Evolutionary conservation across 53 echinoderm and acorn worm genomes (phyloP), one percentile per base, ranked within the genome.

Genomic region (Antedon mediterranea): DNA sequence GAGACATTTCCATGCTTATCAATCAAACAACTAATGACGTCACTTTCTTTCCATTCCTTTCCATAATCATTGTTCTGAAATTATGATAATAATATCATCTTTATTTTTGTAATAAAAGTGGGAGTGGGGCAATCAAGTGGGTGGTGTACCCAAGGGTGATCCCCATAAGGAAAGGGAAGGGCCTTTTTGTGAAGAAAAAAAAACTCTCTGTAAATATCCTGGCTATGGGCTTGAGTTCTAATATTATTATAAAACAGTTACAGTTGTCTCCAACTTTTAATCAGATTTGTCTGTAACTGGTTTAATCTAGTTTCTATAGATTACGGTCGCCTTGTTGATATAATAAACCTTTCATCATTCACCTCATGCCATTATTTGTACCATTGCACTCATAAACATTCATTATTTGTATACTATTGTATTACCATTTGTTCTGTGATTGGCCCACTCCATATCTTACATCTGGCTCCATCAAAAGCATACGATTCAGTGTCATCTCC

Each of bases 401-500:
- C n/a, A n/a, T n/a, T n/a, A n/a, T n/a, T n/a, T n/a, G n/a, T n/a
- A n/a, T n/a, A n/a, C n/a, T 70, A 33, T 1, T 29, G 18, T 42
- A 79, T 87, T 4, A 87, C 87, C 80, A 83, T 57, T 73, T 71
- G 79, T 57, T 87, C 90, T 33, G 85, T 84, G 78, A 90, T 72
- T 28, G 90, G 90, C 79, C 90, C 90, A 79, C 82, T 82, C 90
- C 90, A 90, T n/a, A 79, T 84, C 43, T 85, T 90, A 33, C 84
- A 82, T 73, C 90, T 75, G 14, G 82, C 87, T 5, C 87, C 90
- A 82, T 90, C 90, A 90, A 85, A 90, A 7, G 90, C 87, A 81
- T 80, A 87, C 0, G 90, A 90, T 57, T 87, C 43, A 7, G 79
- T 37, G 43, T 84, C 85, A 85, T 90, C 90, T 0, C 90, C 90